Evolutionary conservation across 2,888 invertebrate species (phyloP).

Genomic region (Cylloceria caligata): DNA sequence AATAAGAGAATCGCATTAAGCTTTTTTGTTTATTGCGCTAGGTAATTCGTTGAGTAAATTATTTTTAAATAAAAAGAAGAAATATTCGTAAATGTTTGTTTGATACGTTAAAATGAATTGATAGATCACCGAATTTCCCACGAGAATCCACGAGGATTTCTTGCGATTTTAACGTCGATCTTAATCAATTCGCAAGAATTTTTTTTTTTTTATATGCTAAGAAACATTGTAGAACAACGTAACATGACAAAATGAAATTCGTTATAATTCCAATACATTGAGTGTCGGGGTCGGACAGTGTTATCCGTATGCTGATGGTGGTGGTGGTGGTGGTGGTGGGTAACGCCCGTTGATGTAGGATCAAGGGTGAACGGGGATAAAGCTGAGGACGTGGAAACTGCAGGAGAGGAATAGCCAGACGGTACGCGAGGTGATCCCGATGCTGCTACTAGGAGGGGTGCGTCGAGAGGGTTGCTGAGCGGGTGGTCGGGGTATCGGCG

Average conservation of each 20-base stretch:
- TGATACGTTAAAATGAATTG: no score
- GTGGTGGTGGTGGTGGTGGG: conserved; percentile 19
- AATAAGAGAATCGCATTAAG: no score
- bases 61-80: no score
- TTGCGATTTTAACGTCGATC: no score
- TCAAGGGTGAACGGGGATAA: conserved; percentile 24
- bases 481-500: conserved; percentile 50
- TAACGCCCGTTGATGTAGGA: conserved; percentile 36
- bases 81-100: no score
- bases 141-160: no score
- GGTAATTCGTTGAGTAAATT: no score
- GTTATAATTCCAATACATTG: conserved; percentile 30
- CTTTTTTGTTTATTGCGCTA: no score
- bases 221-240: neutral
- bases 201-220: no score
- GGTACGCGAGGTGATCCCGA: conserved; percentile 48
- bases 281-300: neutral
- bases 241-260: conserved; percentile 6
- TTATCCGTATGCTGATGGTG: conserved; percentile 23
- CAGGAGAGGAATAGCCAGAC: conserved; percentile 33
- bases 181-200: no score
- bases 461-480: conserved; percentile 68
- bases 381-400: conserved; percentile 37
- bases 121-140: no score
- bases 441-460: conserved; percentile 53